These are phyloP conservation scores for Dendrolimus pini DNA, from an alignment of 2,888 invertebrate genomes.

Conservation along the genomic window DNA sequence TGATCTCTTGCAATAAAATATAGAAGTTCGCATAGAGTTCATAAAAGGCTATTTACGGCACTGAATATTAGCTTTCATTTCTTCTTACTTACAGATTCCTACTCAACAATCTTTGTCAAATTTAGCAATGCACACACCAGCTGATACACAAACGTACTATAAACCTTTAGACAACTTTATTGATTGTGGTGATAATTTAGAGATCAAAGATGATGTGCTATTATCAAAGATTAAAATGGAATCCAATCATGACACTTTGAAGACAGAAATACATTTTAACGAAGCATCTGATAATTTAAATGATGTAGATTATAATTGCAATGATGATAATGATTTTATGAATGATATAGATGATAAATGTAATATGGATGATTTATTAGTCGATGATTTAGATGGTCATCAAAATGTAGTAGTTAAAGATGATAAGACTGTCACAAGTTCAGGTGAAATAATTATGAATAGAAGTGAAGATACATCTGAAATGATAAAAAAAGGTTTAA, in stretches of 20 bases:
- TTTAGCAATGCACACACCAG: constrained; percentile 19
- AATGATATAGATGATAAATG: background rate
- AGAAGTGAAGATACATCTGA: too few species aligned
- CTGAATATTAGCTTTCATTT: too few species aligned
- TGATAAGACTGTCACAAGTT: too few species aligned
- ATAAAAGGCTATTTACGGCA: too few species aligned
- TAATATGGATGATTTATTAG: background rate
- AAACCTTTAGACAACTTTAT: constrained; percentile 30
- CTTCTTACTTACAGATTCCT: background rate
- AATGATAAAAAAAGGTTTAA: too few species aligned
- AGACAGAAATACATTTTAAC: too few species aligned
- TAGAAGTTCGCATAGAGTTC: too few species aligned
- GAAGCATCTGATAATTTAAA: background rate
- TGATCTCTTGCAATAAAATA: too few species aligned
- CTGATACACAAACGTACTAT: constrained; percentile 3
- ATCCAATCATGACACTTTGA: constrained; percentile 2
- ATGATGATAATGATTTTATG: background rate
- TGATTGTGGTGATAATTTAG: constrained; percentile 25
- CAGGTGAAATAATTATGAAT: too few species aligned
- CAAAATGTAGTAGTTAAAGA: too few species aligned
- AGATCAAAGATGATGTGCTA: background rate
- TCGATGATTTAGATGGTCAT: too few species aligned
- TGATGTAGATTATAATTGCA: background rate
- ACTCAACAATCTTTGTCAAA: constrained; percentile 23
- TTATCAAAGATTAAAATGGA: constrained; percentile 23